phyloP scores from a whole-genome alignment of 2,113 vertebrate genomes.

The Tauraco erythrolophus region DNA sequence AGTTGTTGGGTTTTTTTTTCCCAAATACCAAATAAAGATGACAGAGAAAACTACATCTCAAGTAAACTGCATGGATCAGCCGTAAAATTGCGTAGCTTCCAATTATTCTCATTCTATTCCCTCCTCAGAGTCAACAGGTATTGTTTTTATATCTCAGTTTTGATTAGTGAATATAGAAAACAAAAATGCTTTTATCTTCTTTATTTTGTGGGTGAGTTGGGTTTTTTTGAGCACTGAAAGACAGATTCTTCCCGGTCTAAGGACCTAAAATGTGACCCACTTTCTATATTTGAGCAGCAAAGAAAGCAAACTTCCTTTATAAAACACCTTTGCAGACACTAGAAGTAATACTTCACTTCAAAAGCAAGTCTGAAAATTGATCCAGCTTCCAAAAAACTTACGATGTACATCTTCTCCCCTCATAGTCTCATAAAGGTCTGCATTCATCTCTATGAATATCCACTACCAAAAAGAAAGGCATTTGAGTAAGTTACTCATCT shows the following conservation, averaged over 20 bases:
- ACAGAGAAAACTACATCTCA: not conserved
- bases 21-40: not conserved
- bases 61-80: not conserved
- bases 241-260: not conserved
- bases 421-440: not conserved
- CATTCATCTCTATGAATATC: not conserved
- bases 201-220: too few relatives aligned
- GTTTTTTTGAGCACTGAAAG: not conserved
- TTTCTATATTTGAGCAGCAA: not conserved
- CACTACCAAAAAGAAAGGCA: not conserved
- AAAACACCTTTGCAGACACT: not conserved
- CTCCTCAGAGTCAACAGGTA: not conserved
- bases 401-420: not conserved
- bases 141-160: not conserved
- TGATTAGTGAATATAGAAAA: not conserved
- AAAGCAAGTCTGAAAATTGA: not conserved
- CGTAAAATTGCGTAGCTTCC: not conserved
- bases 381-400: not conserved
- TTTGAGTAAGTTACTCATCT: not conserved
- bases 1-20: fast-evolving
- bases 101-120: not conserved
- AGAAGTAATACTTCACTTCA: not conserved
- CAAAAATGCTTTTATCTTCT: not conserved
- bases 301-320: not conserved
- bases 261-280: not conserved